Evolutionary conservation across 2,113 vertebrate genomes (phyloP), one percentile per base, ranked within the genome.

Genomic region (Amazona guildingii): DNA sequence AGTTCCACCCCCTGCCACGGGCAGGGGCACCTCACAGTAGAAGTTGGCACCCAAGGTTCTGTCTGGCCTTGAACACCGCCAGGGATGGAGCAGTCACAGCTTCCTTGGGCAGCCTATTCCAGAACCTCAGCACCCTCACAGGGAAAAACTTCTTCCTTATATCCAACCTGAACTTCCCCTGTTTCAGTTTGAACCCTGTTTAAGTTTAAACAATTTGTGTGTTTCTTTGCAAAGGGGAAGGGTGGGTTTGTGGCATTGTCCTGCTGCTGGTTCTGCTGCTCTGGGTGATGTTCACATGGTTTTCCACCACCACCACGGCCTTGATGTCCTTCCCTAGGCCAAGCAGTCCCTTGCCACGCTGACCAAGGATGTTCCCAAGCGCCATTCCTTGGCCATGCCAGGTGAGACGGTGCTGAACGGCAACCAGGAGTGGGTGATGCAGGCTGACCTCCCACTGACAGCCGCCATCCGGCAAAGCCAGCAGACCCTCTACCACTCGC

Each of bases 401-500:
- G 98, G 99, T 1, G 99, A 99, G 97, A 98, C 99, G 1, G 99
- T 99, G 95, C 98, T 99, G 94, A 99, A 99, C 4, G 99, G 99
- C 88, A 99, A 99, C 98, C 99, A 99, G 98, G 99, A 99, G 97
- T 99, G 99, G 99, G 99, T 99, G 98, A 99, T 99, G 98, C 99
- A 99, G 94, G 99, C 99, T 0, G 99, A 99, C 98, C 98, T 99
- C 76, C 99, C 99, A 1, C 98, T 99, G 95, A 99, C 99, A 0
- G 99, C 99, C 1, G 99, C 99, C 92, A 99, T 99, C 98, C 98
- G 99, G 83, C 99, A 99, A 98, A 99, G 99, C 97, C 99, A 99
- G 97, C 99, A 99, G 98, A 99, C 99, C 2, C 99, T 99, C 52
- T 99, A 99, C 96, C 98, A 99, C 67, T 98, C 98, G 1, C 99